phyloP scores from a whole-genome alignment of 2,888 invertebrate species.

The Tromatobia lineatoria region DNA sequence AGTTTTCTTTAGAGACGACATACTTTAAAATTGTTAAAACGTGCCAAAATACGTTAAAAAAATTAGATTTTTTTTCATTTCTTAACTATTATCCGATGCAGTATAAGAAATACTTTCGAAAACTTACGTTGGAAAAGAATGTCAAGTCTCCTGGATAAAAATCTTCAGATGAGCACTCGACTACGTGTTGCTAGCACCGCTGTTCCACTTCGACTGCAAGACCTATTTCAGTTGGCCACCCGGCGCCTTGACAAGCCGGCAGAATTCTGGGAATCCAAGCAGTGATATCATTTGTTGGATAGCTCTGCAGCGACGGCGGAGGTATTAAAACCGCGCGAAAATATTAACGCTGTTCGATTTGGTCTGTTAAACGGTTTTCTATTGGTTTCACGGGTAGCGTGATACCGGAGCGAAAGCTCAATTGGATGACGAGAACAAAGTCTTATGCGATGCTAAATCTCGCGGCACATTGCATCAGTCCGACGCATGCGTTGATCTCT shows the following conservation, averaged over 20 bases:
- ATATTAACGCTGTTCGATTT: neutral
- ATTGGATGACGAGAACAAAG: neutral
- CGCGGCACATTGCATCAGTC: neutral
- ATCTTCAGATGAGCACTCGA: neutral
- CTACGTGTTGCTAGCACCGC: neutral
- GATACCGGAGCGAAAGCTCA: neutral
- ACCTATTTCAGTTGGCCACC: neutral
- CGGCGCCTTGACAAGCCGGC: neutral
- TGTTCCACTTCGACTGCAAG: neutral
- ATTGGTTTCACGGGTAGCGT: neutral
- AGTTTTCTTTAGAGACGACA: too few relatives aligned
- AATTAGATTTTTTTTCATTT: neutral
- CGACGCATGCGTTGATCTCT: neutral
- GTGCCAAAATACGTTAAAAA: neutral
- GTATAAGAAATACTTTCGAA: neutral
- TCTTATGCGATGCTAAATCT: neutral
- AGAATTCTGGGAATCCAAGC: neutral
- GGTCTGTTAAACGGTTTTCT: neutral
- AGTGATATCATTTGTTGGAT: neutral
- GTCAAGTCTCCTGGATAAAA: neutral
- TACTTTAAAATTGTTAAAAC: neutral
- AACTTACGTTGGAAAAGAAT: neutral
- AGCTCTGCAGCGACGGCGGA: neutral
- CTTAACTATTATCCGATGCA: neutral
- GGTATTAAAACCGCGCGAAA: neutral